These are phyloP conservation scores for Microtus montanus DNA, from an alignment of 2,113 vertebrate genomes.

Conservation along the genomic window DNA sequence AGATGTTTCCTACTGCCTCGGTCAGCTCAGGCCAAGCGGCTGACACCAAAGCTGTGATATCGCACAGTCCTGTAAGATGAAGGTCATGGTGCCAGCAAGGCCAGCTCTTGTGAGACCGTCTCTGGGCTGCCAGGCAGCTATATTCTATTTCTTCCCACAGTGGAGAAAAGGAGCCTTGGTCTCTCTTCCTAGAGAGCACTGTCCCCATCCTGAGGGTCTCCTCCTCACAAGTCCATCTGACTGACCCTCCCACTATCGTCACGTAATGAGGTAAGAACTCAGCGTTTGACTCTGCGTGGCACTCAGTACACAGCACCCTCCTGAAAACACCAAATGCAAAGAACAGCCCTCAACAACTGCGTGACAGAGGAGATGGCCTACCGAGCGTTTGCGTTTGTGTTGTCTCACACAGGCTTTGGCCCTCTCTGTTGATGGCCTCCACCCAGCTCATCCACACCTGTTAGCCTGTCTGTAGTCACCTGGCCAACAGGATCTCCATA, in stretches of 20 bases:
- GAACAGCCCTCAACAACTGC: not conserved
- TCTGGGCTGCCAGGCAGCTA: not conserved
- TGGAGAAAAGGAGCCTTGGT: not conserved
- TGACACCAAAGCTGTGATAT: not conserved
- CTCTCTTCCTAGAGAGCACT: not conserved
- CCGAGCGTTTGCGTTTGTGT: fast-evolving
- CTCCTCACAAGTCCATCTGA: not conserved
- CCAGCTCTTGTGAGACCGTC: not conserved
- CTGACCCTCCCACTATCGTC: not conserved
- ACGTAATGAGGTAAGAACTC: not conserved
- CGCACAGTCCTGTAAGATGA: not conserved
- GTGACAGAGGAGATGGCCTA: not conserved
- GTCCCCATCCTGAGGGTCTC: not conserved
- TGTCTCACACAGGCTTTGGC: not conserved
- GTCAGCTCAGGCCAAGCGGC: not conserved
- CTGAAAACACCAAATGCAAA: not conserved
- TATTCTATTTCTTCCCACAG: not conserved
- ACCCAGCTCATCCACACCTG: fast-evolving
- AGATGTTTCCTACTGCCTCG: not conserved
- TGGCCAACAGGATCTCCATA: not conserved
- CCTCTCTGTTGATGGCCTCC: not conserved
- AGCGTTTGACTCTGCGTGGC: too few species aligned
- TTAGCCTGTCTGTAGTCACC: not conserved
- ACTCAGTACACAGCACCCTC: fast-evolving
- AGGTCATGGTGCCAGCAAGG: fast-evolving